A percentile compares a stretch with the other conserved stretches of the same genome.
These are phyloP conservation scores for Anser brachyrhynchus DNA, from an alignment of 2,113 vertebrate genomes.

Conservation along the genomic window DNA sequence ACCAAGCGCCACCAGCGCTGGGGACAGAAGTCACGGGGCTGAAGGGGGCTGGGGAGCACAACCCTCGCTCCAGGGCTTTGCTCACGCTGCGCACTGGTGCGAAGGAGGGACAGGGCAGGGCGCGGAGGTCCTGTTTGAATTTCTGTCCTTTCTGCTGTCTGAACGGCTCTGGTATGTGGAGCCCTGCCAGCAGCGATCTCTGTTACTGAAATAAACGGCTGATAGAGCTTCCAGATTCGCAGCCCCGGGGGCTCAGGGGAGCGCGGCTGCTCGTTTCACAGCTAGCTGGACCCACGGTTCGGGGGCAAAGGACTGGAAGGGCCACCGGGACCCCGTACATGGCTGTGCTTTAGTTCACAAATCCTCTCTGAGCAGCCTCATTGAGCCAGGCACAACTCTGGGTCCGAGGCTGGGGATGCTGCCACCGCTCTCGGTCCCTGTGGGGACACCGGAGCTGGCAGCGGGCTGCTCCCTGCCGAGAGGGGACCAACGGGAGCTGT, in stretches of 20 bases:
- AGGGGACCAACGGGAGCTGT: neutral
- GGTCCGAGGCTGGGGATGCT: neutral
- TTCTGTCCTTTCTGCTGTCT: slow-evolving; percentile 8
- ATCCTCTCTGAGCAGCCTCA: neutral
- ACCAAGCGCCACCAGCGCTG: neutral
- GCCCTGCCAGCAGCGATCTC: slow-evolving; percentile 41
- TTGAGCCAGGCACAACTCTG: neutral
- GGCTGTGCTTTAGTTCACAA: neutral
- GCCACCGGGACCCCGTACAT: neutral
- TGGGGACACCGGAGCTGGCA: too few species aligned
- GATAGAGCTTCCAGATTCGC: slow-evolving; percentile 4
- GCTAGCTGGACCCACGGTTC: neutral
- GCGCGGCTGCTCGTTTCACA: neutral
- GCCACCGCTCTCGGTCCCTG: neutral
- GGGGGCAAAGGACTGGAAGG: neutral
- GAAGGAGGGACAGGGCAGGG: neutral
- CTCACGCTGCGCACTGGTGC: fast-evolving
- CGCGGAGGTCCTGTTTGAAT: neutral
- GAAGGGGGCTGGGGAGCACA: neutral
- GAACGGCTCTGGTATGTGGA: slow-evolving; percentile 17
- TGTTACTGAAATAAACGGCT: slow-evolving; percentile 54
- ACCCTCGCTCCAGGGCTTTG: neutral
- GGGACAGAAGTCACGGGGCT: neutral
- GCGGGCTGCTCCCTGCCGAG: neutral
- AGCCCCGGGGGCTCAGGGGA: neutral